Evolutionary conservation across 2,113 vertebrate species (phyloP), one percentile per base, ranked within the genome.

Genomic region (Python bivittatus): DNA sequence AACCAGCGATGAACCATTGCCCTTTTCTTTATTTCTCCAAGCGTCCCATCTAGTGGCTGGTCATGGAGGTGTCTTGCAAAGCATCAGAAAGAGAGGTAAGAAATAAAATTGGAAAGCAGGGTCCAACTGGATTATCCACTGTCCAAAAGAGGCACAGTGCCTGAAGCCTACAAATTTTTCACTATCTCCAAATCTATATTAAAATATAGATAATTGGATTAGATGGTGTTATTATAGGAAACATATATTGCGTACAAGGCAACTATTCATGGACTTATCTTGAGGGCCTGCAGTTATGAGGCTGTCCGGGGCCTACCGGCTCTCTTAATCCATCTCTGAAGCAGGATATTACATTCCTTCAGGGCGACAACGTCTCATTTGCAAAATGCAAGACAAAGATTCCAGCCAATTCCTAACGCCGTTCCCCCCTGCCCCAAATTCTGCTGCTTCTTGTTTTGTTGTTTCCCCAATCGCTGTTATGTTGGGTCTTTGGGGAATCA

Each of bases 21-120:
- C 90, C 8, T 7, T 93, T 83, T 2, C 48, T 94, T 91, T 29
- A 86, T 64, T 86, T 92, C 92, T 86, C 84, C 42, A 93, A 72
- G 61, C 54, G 17, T 94, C 92, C 84, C 72, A 90, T 79, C 95
- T 95, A 68, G 52, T 93, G 91, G 64, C 56, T 91, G 9, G 72
- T 84, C n/a, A 44, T 56, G 42, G 90, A 68, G 53, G 20, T 27
- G 12, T 10, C 87, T 94, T 89, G 60, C 86, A 95, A 68, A 79
- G n/a, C 72, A 94, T 83, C 86, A 88, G 85, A 95, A 94, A 56
- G 91, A 87, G 54, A 6, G 0, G 58, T 93, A 94, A 72, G 10
- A 22, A 38, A 38, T 88, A 20, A 11, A 53, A n/a, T n/a, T 44
- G 48, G 58, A 42, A 23, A 57, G 53, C 22, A 94, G 38, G 9